Percentiles rank a stretch among this genome's conserved stretches.
These are phyloP conservation scores for Drosophila pseudotalamancana DNA, from an alignment of 2,888 invertebrate species.

Conservation along the genomic window DNA sequence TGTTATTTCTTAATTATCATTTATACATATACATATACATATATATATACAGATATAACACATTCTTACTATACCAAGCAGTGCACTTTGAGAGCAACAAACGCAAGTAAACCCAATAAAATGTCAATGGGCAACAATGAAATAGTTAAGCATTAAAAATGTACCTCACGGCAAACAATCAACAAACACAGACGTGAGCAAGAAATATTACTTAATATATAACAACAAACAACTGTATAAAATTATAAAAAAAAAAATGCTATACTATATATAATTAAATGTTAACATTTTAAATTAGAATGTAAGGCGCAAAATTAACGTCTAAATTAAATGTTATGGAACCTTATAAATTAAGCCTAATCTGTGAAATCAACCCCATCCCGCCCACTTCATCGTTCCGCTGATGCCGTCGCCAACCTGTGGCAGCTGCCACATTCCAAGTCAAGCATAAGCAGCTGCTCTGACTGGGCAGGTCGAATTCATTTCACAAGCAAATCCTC, in stretches of 20 bases:
- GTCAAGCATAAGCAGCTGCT: constrained; percentile 22
- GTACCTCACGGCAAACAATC: constrained; percentile 17
- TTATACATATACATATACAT: constrained; percentile 1
- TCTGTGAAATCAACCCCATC: constrained; percentile 9
- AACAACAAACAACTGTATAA: constrained; percentile 45
- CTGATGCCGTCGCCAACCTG: neutral
- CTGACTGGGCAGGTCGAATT: constrained; percentile 1
- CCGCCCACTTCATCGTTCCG: neutral
- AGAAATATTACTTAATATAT: constrained; percentile 13
- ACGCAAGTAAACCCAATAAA: neutral
- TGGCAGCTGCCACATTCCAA: constrained; percentile 30
- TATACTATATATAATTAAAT: constrained; percentile 52
- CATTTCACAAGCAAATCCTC: neutral
- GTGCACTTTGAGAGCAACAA: constrained; percentile 28
- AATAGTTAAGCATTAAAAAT: constrained; percentile 2
- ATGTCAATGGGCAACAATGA: constrained; percentile 9
- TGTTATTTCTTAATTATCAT: constrained; percentile 23
- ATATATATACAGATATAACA: neutral
- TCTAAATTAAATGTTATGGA: constrained; percentile 70
- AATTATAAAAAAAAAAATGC: constrained; percentile 21
- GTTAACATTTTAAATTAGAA: constrained; percentile 74
- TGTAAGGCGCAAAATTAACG: constrained; percentile 62
- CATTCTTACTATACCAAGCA: constrained; percentile 13
- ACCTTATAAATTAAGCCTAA: constrained; percentile 19
- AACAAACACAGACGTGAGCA: constrained; percentile 29